These are phyloP conservation scores for Cherax quadricarinatus DNA, from an alignment of 1,140 invertebrate genomes.

Conservation along the genomic window DNA sequence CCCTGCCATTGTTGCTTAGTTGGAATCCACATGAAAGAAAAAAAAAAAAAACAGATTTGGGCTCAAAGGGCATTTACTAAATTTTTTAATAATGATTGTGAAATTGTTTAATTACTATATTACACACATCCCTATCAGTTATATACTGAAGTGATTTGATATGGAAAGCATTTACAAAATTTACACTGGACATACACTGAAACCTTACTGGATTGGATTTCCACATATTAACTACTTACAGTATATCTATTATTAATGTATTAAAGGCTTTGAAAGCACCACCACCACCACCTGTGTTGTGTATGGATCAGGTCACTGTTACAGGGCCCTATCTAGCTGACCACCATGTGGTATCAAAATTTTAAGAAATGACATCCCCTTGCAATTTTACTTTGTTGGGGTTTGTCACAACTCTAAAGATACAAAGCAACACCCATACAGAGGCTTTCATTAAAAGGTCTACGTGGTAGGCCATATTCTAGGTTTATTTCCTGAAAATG, in stretches of 20 bases:
- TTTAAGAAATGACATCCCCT: background rate
- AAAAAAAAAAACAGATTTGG: background rate
- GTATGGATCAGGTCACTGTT: background rate
- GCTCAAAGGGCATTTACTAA: background rate
- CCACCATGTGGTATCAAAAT: background rate
- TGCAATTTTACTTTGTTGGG: background rate
- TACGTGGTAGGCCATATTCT: constrained; percentile 7
- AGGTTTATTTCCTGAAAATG: constrained; percentile 6
- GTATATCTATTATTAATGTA: constrained; percentile 18
- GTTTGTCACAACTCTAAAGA: constrained; percentile 10
- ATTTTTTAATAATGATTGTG: constrained; percentile 1
- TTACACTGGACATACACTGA: constrained; percentile 53
- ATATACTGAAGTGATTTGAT: constrained; percentile 53
- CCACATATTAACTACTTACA: background rate
- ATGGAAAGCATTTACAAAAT: constrained; percentile 69
- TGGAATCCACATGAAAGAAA: constrained; percentile 46
- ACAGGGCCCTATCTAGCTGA: background rate
- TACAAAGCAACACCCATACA: background rate
- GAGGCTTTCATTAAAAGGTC: constrained; percentile 3
- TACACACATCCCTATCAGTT: constrained; percentile 17
- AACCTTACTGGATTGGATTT: constrained; percentile 40
- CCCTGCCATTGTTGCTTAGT: constrained; percentile 41
- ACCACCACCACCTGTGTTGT: constrained; percentile 50
- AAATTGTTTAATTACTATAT: background rate
- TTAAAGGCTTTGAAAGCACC: constrained; percentile 63